Base-by-base conservation (phyloP, 92 coral and sea anemone species). In the Anthopleura xanthogrammica region DNA sequence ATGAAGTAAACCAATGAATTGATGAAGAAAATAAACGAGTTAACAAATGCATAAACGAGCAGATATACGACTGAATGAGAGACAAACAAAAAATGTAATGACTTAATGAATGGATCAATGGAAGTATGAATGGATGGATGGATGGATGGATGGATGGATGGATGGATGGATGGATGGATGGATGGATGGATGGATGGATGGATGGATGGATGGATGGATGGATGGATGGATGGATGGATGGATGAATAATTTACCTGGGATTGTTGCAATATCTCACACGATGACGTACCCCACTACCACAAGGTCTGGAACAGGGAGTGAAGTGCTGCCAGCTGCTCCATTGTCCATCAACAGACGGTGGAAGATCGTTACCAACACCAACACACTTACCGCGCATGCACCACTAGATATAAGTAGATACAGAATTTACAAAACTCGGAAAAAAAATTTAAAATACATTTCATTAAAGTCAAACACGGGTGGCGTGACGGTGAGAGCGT, bases 261-360 rank as follows among this genome's bases (percentile, higher is more conserved):
- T 90, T 90, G 85, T 90, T 77, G 52, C 98, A 96, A 10, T 82
- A 78, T 75, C 98, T 84, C 80, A 84, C 85, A 54, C 94, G 83
- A 83, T 87, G 75, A 46, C 87, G 84, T 70, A 92, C 92, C 74
- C 98, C 98, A 65, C 93, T 91, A 7, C 98, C 96, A 87, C 98
- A 96, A 19, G 94, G 84, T 77, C 90, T 83, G 20, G 98, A 71
- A 74, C 98, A 96, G 4, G 79, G 43, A 20, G 92, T 86, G 39
- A 88, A 90, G 2, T 81, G 52, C 14, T 90, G 83, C 98, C 98
- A 96, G 52, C 87, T 13, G 2, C 98, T 88, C 98, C 98, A 96
- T 71, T 83, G 87, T 4, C 98, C 98, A 77, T 96, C 93, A 60
- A 91, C 77, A 12, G 98, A 88, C 36, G 94, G 91, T 5, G 98